These are phyloP conservation scores for Ceratotherium simum DNA, from an alignment of 2,113 vertebrate genomes.

Conservation along the genomic window DNA sequence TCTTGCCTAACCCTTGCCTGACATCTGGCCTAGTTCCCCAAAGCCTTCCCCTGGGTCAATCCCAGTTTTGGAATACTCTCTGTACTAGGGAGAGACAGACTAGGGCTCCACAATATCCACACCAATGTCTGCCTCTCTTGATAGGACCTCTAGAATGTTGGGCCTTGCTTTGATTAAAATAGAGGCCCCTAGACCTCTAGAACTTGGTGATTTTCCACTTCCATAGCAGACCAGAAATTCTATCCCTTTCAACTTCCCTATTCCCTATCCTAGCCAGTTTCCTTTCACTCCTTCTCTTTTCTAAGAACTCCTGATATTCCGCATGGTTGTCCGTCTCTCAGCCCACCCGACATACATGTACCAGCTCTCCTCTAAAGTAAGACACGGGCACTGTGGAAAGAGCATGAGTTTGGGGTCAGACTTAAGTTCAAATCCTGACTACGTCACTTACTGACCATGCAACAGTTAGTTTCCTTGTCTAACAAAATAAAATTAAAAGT, in stretches of 20 bases:
- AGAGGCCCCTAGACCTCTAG: background rate
- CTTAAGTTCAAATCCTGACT: background rate
- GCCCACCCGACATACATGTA: background rate
- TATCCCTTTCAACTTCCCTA: background rate
- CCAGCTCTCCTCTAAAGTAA: background rate
- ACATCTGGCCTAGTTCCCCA: too few species aligned
- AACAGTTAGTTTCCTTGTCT: background rate
- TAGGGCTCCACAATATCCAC: background rate
- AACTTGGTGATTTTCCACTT: background rate
- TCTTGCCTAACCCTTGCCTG: too few species aligned
- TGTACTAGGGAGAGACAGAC: too few species aligned
- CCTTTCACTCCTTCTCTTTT: background rate
- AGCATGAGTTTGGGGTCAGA: background rate
- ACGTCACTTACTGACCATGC: background rate
- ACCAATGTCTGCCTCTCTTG: background rate
- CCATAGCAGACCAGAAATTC: background rate
- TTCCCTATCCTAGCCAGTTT: background rate
- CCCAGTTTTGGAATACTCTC: too few species aligned
- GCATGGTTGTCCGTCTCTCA: background rate
- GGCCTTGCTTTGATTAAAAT: background rate
- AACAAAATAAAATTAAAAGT: background rate
- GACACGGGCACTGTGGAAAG: background rate
- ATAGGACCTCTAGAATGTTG: background rate
- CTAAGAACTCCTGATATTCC: background rate
- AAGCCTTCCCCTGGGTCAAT: too few species aligned